A percentile compares a stretch with the other conserved stretches of the same genome.
Evolutionary conservation across 2,797 vertebrate genomes (phyloP).

Genomic region (Glossophaga mutica): DNA sequence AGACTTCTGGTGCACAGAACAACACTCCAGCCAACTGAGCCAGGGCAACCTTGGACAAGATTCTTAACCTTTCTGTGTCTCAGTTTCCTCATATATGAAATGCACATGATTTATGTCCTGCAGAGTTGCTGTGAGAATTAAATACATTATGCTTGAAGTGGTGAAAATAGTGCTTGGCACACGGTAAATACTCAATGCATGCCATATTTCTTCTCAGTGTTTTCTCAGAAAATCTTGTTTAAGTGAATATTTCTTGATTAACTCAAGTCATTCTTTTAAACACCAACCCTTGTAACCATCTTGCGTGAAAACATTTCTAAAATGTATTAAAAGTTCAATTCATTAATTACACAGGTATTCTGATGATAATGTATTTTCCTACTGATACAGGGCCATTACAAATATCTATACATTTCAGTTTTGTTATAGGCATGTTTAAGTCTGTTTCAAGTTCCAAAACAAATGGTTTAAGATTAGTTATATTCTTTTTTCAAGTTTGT

Average conservation of each 20-base stretch:
- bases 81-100: not conserved
- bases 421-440: not conserved
- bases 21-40: too few relatives aligned
- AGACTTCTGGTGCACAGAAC: too few relatives aligned
- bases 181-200: not conserved
- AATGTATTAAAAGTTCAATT: not conserved
- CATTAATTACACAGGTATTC: not conserved
- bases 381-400: not conserved
- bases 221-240: not conserved
- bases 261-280: conserved; percentile 16
- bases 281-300: not conserved
- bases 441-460: not conserved
- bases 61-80: too few relatives aligned
- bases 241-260: not conserved
- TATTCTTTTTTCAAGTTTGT: not conserved
- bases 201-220: not conserved
- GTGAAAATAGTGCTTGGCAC: not conserved
- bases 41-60: too few relatives aligned
- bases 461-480: not conserved
- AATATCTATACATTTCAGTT: not conserved
- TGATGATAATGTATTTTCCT: not conserved
- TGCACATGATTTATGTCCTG: not conserved
- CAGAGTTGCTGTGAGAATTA: not conserved
- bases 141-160: not conserved
- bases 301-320: not conserved